Conservation (phyloP, 2,888 invertebrate species). For the Agrotis clavis region DNA sequence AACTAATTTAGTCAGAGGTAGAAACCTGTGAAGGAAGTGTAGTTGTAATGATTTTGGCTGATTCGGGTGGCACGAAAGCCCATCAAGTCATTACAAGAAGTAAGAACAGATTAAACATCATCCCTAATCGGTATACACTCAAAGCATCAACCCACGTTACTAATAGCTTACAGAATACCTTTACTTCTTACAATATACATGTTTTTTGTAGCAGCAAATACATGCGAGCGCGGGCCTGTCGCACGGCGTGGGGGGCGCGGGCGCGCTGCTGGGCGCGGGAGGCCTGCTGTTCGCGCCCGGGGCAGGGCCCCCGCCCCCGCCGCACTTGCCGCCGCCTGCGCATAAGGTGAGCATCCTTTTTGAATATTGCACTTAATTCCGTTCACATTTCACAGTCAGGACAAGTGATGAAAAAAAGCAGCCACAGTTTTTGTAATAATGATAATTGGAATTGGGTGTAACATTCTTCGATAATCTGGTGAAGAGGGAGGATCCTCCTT, state of each 20-base stretch:
- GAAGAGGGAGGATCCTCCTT: too few relatives aligned
- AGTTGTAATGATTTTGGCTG: constrained; percentile 2
- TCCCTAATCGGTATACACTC: neutral
- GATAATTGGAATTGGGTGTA: too few relatives aligned
- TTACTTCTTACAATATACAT: constrained; percentile 32
- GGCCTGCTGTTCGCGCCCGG: constrained; percentile 87
- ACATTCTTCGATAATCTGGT: too few relatives aligned
- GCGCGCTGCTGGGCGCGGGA: constrained; percentile 69
- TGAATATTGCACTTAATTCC: neutral
- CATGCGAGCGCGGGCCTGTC: constrained; percentile 95
- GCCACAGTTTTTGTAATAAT: neutral
- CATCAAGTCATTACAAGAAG: neutral
- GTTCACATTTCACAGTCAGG: neutral
- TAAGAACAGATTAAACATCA: constrained; percentile 10
- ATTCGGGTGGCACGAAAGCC: neutral
- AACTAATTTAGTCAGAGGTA: neutral
- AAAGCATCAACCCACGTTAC: constrained; percentile 11
- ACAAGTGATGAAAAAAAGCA: neutral
- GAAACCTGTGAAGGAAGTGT: too few relatives aligned
- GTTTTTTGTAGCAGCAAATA: constrained; percentile 95
- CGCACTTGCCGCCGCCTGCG: constrained; percentile 90
- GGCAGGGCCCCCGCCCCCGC: constrained; percentile 88
- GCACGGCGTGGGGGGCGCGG: constrained; percentile 86
- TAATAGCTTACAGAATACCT: constrained; percentile 16
- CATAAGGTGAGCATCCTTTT: constrained; percentile 80